phyloP scores from a whole-genome alignment of 2,113 vertebrate genomes.

The Aleadryas rufinucha region DNA sequence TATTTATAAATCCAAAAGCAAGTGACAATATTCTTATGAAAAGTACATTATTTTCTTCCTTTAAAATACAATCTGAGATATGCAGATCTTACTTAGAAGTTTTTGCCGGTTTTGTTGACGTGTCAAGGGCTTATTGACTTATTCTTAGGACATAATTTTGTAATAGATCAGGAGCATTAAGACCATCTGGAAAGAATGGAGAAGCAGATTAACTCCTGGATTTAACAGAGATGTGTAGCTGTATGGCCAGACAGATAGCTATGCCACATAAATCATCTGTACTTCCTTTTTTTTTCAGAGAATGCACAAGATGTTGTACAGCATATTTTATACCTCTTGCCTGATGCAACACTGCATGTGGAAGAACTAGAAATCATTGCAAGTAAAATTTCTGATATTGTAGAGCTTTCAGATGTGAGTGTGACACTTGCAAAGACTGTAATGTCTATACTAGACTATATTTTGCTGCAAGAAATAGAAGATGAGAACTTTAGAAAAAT shows the following conservation, averaged over 20 bases:
- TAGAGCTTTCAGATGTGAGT: constrained; percentile 40
- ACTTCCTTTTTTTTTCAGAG: constrained; percentile 26
- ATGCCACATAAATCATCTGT: not conserved
- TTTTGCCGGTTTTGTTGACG: not conserved
- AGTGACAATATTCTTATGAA: not conserved
- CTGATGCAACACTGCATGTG: not conserved
- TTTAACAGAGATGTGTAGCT: not conserved
- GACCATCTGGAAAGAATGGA: not conserved
- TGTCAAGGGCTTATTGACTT: not conserved
- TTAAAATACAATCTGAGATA: not conserved
- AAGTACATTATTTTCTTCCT: not conserved
- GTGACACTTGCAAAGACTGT: constrained; percentile 12
- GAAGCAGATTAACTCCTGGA: not conserved
- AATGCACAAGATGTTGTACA: constrained; percentile 61
- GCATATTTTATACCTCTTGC: constrained; percentile 67
- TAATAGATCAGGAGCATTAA: not conserved
- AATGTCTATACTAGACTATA: constrained; percentile 40
- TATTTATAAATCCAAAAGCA: not conserved
- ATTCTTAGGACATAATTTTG: not conserved
- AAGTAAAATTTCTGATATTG: constrained; percentile 57
- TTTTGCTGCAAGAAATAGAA: constrained; percentile 37
- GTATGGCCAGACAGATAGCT: not conserved
- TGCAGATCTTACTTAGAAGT: not conserved
- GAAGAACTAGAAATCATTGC: constrained; percentile 63
- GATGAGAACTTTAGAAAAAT: not conserved